phyloP scores from a whole-genome alignment of 1,140 invertebrate species.

The Notospermus geniculatus region DNA sequence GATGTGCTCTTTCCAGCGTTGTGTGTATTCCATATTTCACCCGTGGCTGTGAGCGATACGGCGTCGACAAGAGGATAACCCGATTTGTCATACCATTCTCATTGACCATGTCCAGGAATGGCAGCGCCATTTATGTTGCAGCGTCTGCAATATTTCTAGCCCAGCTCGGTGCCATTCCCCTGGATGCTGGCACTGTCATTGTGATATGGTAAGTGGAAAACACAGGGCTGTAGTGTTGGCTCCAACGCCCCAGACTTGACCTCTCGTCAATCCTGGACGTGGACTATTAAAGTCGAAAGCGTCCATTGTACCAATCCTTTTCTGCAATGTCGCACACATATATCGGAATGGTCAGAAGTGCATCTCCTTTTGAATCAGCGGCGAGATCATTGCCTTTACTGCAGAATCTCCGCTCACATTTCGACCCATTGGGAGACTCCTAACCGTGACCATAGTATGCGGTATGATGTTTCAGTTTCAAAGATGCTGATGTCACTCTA shows the following conservation, averaged over 20 bases:
- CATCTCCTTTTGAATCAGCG: too few species aligned
- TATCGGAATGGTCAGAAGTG: too few species aligned
- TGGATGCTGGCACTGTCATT: slow-evolving; percentile 25
- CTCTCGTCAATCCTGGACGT: too few species aligned
- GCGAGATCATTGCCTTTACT: too few species aligned
- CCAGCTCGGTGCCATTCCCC: slow-evolving; percentile 23
- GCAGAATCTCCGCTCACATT: too few species aligned
- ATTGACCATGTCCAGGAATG: slow-evolving; percentile 24
- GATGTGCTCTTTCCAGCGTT: not conserved
- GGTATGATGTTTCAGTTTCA: not conserved
- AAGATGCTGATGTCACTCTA: not conserved
- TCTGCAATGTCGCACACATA: too few species aligned
- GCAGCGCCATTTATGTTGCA: slow-evolving; percentile 30
- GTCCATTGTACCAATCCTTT: too few species aligned
- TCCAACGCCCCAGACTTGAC: too few species aligned
- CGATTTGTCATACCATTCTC: slow-evolving; percentile 33
- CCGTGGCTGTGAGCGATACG: slow-evolving; percentile 16
- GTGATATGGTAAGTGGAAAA: slow-evolving; percentile 33
- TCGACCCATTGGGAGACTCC: too few species aligned
- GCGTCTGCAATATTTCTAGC: slow-evolving; percentile 29
- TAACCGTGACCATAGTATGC: too few species aligned
- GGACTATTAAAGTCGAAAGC: too few species aligned
- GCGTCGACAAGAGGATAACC: slow-evolving; percentile 27
- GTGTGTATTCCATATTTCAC: not conserved
- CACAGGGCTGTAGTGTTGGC: too few species aligned